Evolutionary conservation across 1,140 invertebrate genomes (phyloP), one percentile per base, ranked within the genome.

Genomic region (Drosophila hydei): DNA sequence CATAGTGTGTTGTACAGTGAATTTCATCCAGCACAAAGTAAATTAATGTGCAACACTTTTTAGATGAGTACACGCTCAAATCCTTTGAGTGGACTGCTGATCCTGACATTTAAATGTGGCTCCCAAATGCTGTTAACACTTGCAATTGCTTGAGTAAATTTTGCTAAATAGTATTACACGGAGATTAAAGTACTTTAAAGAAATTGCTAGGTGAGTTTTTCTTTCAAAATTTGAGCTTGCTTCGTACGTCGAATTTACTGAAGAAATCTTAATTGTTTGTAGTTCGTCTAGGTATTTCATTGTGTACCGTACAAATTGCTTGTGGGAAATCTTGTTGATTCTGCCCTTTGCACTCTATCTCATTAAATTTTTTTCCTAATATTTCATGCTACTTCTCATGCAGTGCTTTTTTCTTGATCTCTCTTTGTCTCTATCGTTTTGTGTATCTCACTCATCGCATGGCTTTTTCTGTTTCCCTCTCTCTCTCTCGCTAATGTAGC

Each of bases 21-120:
- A 77, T 76, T 85, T 77, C 65, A 56, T 45, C 23, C n/a, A 47
- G 23, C 19, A 18, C 21, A 76, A 85, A 84, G 68, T 84, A 77
- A 85, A 80, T 85, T 85, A 87, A 80, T 85, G 74, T 74, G 73
- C 60, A 71, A 58, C 50, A 33, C 47, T 55, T 54, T 19, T 23
- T 50, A 7, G n/a, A 30, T 47, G 61, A 19, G 48, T 14, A 9
- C 58, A 30, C 58, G 5, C 25, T 7, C 6, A 40, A 25, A 58
- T 25, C 23, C 56, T 47, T 47, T 59, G 55, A 43, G 16, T 45
- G 19, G 27, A 16, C 50, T 18, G 43, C 51, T 50, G 14, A 51
- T 56, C 43, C 51, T 42, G 47, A 18, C 16, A 16, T 33, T 60
- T 36, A 36, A 59, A 52, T 56, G 54, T 11, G 38, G 38, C 36